Evolutionary conservation across 2,888 invertebrate genomes (phyloP).

Genomic region (Drosophila paracracens): DNA sequence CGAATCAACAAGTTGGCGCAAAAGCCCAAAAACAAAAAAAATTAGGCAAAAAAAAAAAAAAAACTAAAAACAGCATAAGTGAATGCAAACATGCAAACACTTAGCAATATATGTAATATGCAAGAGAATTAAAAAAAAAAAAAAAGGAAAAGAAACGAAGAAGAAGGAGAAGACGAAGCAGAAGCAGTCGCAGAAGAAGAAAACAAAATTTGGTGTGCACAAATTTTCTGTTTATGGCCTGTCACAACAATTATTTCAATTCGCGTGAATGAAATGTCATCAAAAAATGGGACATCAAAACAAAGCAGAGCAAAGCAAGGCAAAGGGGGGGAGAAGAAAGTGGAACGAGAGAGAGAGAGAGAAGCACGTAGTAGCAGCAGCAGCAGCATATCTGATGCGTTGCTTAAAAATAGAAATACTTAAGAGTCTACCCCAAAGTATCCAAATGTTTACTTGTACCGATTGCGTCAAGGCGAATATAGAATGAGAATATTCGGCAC

Average conservation of each 20-base stretch:
- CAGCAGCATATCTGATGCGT: slow-evolving; percentile 15
- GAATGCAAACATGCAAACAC: slow-evolving; percentile 19
- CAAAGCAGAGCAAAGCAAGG: slow-evolving; percentile 20
- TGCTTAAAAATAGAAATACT: slow-evolving; percentile 33
- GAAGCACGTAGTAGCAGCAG: neutral
- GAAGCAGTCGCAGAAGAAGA: neutral
- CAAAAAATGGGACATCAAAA: slow-evolving; percentile 45
- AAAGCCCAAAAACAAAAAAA: slow-evolving; percentile 19
- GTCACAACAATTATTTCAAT: slow-evolving; percentile 49
- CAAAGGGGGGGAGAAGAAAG: slow-evolving; percentile 11
- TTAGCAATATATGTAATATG: neutral
- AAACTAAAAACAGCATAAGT: slow-evolving; percentile 24
- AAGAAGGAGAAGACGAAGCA: neutral
- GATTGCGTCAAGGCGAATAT: slow-evolving; percentile 28
- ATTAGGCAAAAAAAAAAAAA: slow-evolving; percentile 19
- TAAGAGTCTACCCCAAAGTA: slow-evolving; percentile 28
- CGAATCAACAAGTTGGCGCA: slow-evolving; percentile 67
- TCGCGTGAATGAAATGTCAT: slow-evolving; percentile 53
- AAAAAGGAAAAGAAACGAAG: neutral
- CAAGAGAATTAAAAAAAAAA: neutral
- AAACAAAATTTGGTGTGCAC: slow-evolving; percentile 1
- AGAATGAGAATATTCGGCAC: slow-evolving; percentile 17
- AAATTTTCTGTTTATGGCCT: slow-evolving; percentile 48
- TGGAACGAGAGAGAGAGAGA: neutral
- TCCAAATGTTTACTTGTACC: slow-evolving; percentile 30